These are phyloP conservation scores for Irena cyanogastra DNA, from an alignment of 2,113 vertebrate genomes.

Conservation along the genomic window DNA sequence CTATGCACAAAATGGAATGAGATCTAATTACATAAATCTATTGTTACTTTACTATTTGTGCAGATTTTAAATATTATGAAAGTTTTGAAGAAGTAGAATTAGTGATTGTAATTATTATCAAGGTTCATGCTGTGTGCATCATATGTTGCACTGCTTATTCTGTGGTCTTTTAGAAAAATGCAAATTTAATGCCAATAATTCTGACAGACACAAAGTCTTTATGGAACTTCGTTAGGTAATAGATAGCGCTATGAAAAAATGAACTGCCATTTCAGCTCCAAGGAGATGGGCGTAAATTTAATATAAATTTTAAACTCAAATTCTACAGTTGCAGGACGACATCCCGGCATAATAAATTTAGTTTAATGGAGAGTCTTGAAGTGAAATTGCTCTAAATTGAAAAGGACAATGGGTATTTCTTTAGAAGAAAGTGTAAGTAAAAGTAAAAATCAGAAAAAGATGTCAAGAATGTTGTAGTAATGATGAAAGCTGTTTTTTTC, in stretches of 20 bases:
- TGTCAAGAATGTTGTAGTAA: background rate
- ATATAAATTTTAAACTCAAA: background rate
- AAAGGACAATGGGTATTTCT: background rate
- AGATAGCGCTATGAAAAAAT: background rate
- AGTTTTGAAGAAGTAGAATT: background rate
- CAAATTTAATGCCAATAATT: background rate
- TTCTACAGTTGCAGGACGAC: background rate
- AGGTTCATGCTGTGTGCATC: background rate
- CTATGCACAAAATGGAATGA: background rate
- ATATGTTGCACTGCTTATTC: background rate
- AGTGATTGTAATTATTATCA: background rate
- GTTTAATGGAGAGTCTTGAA: background rate
- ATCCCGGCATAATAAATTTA: background rate
- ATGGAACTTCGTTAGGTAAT: background rate
- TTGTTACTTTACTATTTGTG: background rate
- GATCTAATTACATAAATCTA: background rate
- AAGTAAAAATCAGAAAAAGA: background rate
- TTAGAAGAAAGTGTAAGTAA: background rate
- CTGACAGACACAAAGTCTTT: background rate
- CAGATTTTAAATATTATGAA: background rate
- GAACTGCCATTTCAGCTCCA: background rate
- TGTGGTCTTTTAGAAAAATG: background rate
- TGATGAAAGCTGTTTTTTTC: background rate
- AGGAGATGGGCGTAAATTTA: background rate
- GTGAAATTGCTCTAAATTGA: background rate